A percentile compares a stretch with the other conserved stretches of the same genome.
These are phyloP conservation scores for Hylaea fasciaria DNA, from an alignment of 2,888 invertebrate species.

Conservation along the genomic window DNA sequence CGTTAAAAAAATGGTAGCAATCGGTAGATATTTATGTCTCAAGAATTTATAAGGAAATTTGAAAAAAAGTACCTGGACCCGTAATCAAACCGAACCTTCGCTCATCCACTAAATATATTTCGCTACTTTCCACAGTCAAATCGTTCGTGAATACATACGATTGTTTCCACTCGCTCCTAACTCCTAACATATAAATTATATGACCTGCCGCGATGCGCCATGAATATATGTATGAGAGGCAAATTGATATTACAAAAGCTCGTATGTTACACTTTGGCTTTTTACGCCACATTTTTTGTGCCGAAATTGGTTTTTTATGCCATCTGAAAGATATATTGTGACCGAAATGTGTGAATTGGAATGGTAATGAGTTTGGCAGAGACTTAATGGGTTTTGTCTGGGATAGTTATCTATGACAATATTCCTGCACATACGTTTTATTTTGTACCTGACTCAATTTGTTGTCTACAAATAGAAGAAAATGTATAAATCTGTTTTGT, in stretches of 20 bases:
- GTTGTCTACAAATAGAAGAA: no score
- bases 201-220: conserved; percentile 75
- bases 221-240: conserved; percentile 82
- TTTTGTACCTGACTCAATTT: no score
- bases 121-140: conserved; percentile 63
- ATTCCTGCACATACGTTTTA: no score
- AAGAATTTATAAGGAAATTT: no score
- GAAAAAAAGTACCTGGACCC: background rate
- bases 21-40: no score
- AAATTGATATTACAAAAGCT: conserved; percentile 80
- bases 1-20: no score
- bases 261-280: conserved; percentile 75
- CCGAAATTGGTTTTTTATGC: conserved; percentile 80
- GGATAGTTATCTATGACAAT: conserved; percentile 2
- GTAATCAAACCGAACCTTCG: conserved; percentile 1
- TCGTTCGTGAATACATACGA: conserved; percentile 78
- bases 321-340: conserved; percentile 69
- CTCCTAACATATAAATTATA: conserved; percentile 83
- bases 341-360: conserved; percentile 75
- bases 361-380: conserved; percentile 64
- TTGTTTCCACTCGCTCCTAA: conserved; percentile 67
- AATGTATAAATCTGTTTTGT: no score
- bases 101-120: conserved; percentile 49
- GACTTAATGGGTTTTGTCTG: conserved; percentile 15
- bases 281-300: conserved; percentile 62